Evolutionary conservation across 2,113 vertebrate species (phyloP), one percentile per base, ranked within the genome.

Genomic region (Callipepla californica): DNA sequence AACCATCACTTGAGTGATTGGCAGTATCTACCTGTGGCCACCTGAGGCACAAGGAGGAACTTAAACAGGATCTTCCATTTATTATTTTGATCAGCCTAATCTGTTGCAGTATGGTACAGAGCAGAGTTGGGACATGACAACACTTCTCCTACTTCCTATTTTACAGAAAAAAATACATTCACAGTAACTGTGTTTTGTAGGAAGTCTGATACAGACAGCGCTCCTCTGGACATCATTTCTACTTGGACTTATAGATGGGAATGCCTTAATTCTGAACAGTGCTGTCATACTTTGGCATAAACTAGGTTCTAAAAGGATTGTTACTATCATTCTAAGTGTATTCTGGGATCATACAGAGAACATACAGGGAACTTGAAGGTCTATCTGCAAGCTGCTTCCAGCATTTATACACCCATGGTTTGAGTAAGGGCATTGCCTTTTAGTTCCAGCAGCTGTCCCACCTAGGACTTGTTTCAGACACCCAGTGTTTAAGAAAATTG

Each of bases 151-250:
- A 51, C 48, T 67, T 74, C 5, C 7, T 8, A 16, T 73, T 79
- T 89, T 45, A 61, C 30, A 72, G 25, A 75, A 15, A 47, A 79
- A 55, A 58, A 12, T 20, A 19, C 50, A 51, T 51, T 8, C 50
- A 51, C 1, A 51, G 21, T 16, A 47, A 19, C 9, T 2, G 1
- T 13, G n/a, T n/a, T 94, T 73, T n/a, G n/a, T 5, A 22, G 40
- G 40, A 89, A 72, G 6, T 38, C 44, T 90, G 38, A 47, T 16
- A 68, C 2, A 18, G 23, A 25, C 3, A 58, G 14, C 6, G 22
- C 20, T 50, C 22, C 22, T 7, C 11, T 21, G 34, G 44, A 8
- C 48, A 28, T 21, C 0, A 0, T 1, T 72, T 23, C 20, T 12
- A 17, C 51, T 36, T 9, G 47, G 34, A 14, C 22, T 80, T 57